Conservation (phyloP, 1,140 invertebrate genomes). For the Hormaphis cornu region DNA sequence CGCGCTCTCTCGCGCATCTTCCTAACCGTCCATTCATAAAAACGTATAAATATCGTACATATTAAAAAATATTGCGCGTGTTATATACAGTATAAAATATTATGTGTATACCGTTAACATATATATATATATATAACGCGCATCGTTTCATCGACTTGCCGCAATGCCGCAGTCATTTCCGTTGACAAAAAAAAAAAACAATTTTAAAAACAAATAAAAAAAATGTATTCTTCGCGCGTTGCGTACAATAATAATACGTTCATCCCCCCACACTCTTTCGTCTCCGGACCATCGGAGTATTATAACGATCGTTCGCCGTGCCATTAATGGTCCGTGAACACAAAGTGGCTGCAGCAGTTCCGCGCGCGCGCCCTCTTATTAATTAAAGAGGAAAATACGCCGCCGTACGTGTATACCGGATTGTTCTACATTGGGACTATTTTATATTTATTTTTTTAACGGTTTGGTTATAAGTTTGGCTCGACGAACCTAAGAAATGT, state of each 20-base stretch:
- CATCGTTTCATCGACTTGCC: neutral
- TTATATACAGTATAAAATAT: too few species aligned
- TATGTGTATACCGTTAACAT: neutral
- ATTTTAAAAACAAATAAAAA: neutral
- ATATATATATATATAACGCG: too few species aligned
- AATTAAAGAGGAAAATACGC: slow-evolving; percentile 10
- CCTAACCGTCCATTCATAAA: slow-evolving; percentile 29
- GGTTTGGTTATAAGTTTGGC: too few species aligned
- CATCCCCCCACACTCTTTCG: neutral
- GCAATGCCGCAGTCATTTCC: neutral
- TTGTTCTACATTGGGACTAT: too few species aligned
- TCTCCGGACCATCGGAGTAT: too few species aligned
- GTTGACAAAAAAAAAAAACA: slow-evolving; percentile 7
- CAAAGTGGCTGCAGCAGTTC: slow-evolving; percentile 23
- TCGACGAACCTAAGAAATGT: too few species aligned
- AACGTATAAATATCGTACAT: neutral
- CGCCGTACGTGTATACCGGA: neutral
- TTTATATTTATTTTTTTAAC: too few species aligned
- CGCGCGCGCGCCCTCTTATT: slow-evolving; percentile 16
- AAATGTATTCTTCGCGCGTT: slow-evolving; percentile 4
- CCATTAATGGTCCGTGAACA: slow-evolving; percentile 21
- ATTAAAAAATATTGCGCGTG: neutral
- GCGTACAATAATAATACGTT: slow-evolving; percentile 13
- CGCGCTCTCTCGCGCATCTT: neutral
- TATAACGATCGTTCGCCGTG: neutral